phyloP scores from a whole-genome alignment of 2,888 invertebrate species.

The Colostygia pectinataria region DNA sequence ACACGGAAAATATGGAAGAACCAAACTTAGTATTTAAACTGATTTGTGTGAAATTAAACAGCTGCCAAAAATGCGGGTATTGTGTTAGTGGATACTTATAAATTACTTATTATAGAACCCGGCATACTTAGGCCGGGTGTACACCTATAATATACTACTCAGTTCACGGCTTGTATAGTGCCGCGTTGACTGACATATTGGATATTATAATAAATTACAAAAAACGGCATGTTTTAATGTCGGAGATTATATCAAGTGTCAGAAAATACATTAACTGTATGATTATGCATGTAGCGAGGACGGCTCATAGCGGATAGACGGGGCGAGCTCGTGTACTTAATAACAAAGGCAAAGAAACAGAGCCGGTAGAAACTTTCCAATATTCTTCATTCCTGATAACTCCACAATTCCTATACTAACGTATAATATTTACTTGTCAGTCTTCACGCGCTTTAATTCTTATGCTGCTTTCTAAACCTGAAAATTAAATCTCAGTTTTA shows the following conservation, averaged over 20 bases:
- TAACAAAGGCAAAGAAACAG: too few relatives aligned
- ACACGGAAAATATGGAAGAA: neutral
- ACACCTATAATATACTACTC: constrained; percentile 2
- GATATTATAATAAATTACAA: too few relatives aligned
- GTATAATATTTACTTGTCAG: constrained; percentile 41
- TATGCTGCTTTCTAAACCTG: constrained; percentile 69
- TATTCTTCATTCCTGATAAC: neutral
- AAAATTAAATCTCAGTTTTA: constrained; percentile 67
- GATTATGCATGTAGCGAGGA: too few relatives aligned
- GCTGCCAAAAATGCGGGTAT: constrained; percentile 7
- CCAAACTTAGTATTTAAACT: neutral
- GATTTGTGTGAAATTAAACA: neutral
- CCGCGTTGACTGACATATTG: neutral
- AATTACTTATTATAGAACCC: neutral
- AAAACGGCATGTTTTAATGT: too few relatives aligned
- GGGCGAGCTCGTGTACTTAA: too few relatives aligned
- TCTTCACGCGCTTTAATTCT: constrained; percentile 58
- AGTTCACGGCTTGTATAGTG: constrained; percentile 7
- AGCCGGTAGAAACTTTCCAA: too few relatives aligned
- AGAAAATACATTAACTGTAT: too few relatives aligned
- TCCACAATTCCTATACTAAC: constrained; percentile 4
- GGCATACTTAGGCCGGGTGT: constrained; percentile 10
- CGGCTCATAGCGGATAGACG: too few relatives aligned
- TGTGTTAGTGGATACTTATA: too few relatives aligned
- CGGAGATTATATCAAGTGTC: too few relatives aligned